A percentile compares a stretch with the other conserved stretches of the same genome.
phyloP scores from a whole-genome alignment of 1,140 invertebrate genomes.

The Thalassaphorura encarpata region DNA sequence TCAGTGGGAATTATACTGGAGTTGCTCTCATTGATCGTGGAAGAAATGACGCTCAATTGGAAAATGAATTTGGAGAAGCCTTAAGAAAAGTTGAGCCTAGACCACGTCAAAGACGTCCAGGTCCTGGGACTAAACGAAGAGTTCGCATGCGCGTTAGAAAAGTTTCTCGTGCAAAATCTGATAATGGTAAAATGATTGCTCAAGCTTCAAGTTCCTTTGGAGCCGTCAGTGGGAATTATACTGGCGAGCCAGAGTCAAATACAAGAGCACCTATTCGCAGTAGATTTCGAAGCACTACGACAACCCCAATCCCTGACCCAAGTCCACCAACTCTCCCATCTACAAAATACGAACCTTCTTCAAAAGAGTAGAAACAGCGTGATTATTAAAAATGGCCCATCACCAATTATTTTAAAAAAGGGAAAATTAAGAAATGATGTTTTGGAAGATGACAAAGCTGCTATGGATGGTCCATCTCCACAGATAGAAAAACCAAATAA shows the following conservation, averaged over 20 bases:
- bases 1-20: too few relatives aligned
- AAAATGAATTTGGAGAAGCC: constrained; percentile 29
- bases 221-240: too few relatives aligned
- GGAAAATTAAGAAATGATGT: background rate
- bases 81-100: constrained; percentile 19
- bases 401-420: background rate
- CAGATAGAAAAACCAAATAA: constrained; percentile 21
- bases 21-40: constrained; percentile 19
- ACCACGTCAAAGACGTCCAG: constrained; percentile 1
- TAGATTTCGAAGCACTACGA: constrained; percentile 17
- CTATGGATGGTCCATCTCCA: background rate
- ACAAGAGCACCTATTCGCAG: background rate
- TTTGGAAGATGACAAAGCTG: background rate
- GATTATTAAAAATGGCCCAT: background rate
- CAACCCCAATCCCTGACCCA: constrained; percentile 1
- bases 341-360: background rate
- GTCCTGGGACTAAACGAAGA: constrained; percentile 1
- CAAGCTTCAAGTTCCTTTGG: background rate
- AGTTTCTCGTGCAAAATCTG: constrained; percentile 8
- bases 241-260: too few relatives aligned
- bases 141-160: constrained; percentile 13
- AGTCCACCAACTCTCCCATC: constrained; percentile 1
- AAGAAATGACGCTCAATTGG: constrained; percentile 9
- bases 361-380: background rate
- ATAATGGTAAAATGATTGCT: background rate